phyloP scores from a whole-genome alignment of 2,797 vertebrate genomes.

The Mus spretus region DNA sequence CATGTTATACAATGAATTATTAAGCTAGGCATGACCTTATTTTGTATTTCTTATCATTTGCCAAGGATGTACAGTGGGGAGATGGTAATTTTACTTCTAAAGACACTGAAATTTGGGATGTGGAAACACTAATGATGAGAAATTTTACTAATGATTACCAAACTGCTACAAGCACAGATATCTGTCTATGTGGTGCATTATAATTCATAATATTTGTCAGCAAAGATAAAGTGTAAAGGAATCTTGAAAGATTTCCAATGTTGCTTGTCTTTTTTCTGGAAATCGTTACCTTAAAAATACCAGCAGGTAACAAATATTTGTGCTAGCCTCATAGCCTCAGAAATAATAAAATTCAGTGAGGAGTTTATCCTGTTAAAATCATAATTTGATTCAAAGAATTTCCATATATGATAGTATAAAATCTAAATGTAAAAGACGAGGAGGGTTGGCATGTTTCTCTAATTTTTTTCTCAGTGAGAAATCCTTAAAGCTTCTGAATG shows the following conservation, averaged over 20 bases:
- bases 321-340: not conserved
- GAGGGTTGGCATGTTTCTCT: not conserved
- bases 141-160: not conserved
- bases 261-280: not conserved
- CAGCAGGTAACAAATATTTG: not conserved
- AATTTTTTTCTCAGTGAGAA: not conserved
- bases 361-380: not conserved
- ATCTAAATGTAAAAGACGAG: not conserved
- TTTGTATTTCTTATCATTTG: conserved; percentile 15
- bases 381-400: conserved; percentile 2
- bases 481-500: not conserved
- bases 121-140: conserved; percentile 15
- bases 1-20: not conserved
- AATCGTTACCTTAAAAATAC: not conserved
- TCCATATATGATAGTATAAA: not conserved
- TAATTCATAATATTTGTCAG: conserved; percentile 11
- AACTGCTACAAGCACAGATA: not conserved
- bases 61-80: not conserved
- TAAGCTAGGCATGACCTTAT: not conserved
- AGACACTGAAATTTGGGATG: not conserved
- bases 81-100: not conserved
- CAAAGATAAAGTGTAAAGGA: not conserved
- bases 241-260: not conserved
- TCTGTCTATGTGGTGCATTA: conserved; percentile 17
- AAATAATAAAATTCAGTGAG: not conserved